Base-by-base conservation (phyloP, 2,113 vertebrate genomes). In the Pelvicachromis taeniatus region DNA sequence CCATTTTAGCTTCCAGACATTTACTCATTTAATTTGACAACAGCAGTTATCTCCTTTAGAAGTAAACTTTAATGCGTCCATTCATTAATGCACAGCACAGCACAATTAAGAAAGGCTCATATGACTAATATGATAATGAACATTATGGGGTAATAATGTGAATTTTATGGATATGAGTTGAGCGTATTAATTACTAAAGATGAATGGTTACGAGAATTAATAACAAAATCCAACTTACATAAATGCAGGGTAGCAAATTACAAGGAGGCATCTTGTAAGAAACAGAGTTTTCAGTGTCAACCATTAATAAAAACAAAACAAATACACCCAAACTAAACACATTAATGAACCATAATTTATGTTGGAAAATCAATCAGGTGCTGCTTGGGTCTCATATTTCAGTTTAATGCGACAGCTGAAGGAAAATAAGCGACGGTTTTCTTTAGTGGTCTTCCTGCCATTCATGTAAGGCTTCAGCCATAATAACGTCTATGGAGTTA, bases 181-280 rank as follows among this genome's bases (percentile, higher is more conserved):
- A 90, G 80, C 11, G 29, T 73, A 90, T 90, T 93, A 85, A 93
- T 90, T 90, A 80, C 70, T 84, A 84, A 88, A 88, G 86, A 90
- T 75, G 40, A 83, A 91, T 78, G 56, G 59, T 16, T 68, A 86
- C 7, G 80, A 82, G 53, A 88, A 93, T 91, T 85, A 88, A 88
- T 81, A 80, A 79, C 77, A 73, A 65, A 70, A 53, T 31, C n/a
- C 21, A 35, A 81, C 70, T 79, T 17, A 75, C 59, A 31, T 26
- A 26, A 80, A 91, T 12, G 42, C 79, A 54, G 59, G 29, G 26
- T 2, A 68, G 17, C 52, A 86, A 84, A 87, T 88, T 82, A 88
- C 52, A 54, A 19, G 10, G 2, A 42, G 53, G 2, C 33, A 6
- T 42, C 26, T 75, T 75, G 68, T 75, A 75, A 75, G 68, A 40